These are phyloP conservation scores for Noctua janthe DNA, from an alignment of 2,888 invertebrate genomes.

Conservation along the genomic window DNA sequence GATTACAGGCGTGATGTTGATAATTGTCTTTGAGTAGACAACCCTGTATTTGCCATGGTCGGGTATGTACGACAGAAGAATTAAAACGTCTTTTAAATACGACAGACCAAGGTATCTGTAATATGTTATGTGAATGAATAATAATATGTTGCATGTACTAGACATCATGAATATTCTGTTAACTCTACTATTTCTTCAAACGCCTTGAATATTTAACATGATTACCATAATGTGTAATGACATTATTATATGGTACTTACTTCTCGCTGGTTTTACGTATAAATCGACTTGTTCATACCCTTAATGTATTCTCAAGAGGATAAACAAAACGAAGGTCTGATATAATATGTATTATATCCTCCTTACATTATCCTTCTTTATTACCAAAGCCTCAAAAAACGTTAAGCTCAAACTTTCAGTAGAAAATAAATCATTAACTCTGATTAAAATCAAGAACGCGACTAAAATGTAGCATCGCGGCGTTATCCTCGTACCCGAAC, in stretches of 20 bases:
- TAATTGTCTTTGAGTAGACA: slow-evolving; percentile 24
- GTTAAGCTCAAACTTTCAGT: slow-evolving; percentile 28
- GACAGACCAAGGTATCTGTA: slow-evolving; percentile 57
- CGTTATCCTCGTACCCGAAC: slow-evolving; percentile 39
- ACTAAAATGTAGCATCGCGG: slow-evolving; percentile 58
- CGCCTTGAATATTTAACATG: slow-evolving; percentile 55
- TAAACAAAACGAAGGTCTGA: slow-evolving; percentile 8
- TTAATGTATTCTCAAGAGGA: slow-evolving; percentile 34
- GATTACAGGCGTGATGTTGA: neutral
- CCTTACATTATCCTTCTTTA: slow-evolving; percentile 41
- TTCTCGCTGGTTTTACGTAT: slow-evolving; percentile 5
- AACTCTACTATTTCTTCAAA: slow-evolving; percentile 41
- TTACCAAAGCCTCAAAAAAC: slow-evolving; percentile 36
- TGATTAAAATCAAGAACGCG: slow-evolving; percentile 60
- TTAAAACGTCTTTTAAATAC: slow-evolving; percentile 42
- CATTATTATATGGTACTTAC: slow-evolving; percentile 41
- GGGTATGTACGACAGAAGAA: slow-evolving; percentile 17
- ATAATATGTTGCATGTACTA: slow-evolving; percentile 32
- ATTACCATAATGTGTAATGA: slow-evolving; percentile 54
- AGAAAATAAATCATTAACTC: slow-evolving; percentile 59
- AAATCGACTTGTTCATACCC: slow-evolving; percentile 12
- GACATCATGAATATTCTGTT: slow-evolving; percentile 48
- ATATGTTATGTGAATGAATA: slow-evolving; percentile 46
- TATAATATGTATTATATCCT: slow-evolving; percentile 34
- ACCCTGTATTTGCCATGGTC: slow-evolving; percentile 21